phyloP scores from a whole-genome alignment of 2,888 invertebrate species.

The Blastobasis lacticolella region DNA sequence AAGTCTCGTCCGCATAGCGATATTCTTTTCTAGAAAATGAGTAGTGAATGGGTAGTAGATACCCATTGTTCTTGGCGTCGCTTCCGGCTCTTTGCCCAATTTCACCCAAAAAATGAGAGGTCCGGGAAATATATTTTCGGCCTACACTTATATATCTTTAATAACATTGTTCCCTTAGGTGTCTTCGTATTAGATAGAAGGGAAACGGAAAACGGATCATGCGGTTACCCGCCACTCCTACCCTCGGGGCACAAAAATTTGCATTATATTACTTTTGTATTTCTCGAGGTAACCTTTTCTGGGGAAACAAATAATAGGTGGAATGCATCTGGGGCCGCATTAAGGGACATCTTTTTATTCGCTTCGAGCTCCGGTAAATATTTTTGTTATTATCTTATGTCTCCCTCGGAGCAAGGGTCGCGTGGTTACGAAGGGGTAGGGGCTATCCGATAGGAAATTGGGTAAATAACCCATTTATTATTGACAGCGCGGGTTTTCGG shows the following conservation, averaged over 20 bases:
- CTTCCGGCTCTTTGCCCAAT: conserved; percentile 3
- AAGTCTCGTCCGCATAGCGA: too few relatives aligned
- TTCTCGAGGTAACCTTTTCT: conserved; percentile 49
- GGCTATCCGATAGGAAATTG: conserved; percentile 38
- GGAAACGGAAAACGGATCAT: conserved; percentile 32
- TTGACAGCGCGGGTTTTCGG: conserved; percentile 31
- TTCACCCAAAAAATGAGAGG: conserved; percentile 11
- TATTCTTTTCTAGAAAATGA: too few relatives aligned
- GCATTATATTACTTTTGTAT: conserved; percentile 58
- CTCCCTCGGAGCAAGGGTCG: conserved; percentile 27
- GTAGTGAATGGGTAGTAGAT: too few relatives aligned
- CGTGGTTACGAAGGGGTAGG: conserved; percentile 37
- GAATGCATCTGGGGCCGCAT: conserved; percentile 64
- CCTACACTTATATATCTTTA: conserved; percentile 49
- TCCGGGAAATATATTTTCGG: conserved; percentile 25
- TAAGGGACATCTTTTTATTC: conserved; percentile 72
- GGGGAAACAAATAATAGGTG: conserved; percentile 65
- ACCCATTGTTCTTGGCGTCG: neutral
- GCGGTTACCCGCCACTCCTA: conserved; percentile 15
- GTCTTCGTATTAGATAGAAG: conserved; percentile 40
- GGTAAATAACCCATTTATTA: conserved; percentile 46
- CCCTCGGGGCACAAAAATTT: conserved; percentile 45
- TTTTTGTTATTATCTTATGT: conserved; percentile 64
- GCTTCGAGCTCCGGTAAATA: conserved; percentile 64
- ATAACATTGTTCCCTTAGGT: conserved; percentile 59